These are phyloP conservation scores for Micromesistius poutassou DNA, from an alignment of 2,797 vertebrate species.

Conservation along the genomic window DNA sequence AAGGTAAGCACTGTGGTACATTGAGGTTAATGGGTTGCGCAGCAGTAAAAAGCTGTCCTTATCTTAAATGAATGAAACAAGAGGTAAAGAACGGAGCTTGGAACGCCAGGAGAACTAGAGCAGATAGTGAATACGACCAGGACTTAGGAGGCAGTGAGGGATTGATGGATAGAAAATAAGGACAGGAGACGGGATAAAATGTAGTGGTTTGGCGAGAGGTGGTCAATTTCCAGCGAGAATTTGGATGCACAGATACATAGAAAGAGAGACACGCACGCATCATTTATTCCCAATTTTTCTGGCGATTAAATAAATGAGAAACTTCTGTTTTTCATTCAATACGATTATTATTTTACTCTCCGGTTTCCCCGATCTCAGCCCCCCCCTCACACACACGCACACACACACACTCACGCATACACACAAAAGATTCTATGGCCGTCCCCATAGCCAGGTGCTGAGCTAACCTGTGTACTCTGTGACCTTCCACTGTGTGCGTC, in stretches of 20 bases:
- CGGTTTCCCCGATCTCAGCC: background rate
- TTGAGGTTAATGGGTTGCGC: too few species aligned
- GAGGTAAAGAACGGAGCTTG: background rate
- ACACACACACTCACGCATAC: background rate
- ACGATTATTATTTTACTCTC: background rate
- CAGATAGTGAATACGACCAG: background rate
- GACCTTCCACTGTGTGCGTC: background rate
- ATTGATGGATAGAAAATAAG: background rate
- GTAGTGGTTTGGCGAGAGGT: background rate
- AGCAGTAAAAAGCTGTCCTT: too few species aligned
- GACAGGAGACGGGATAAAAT: background rate
- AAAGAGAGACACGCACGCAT: background rate
- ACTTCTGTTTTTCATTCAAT: background rate
- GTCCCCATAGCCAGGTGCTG: constrained; percentile 18
- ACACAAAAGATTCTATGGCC: background rate
- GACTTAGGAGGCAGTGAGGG: background rate
- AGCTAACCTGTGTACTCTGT: constrained; percentile 22
- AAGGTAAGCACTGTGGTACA: too few species aligned
- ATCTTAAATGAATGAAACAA: too few species aligned
- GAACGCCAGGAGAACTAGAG: background rate
- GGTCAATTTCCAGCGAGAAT: background rate
- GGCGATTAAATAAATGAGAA: background rate
- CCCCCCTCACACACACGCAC: background rate
- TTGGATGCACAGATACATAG: background rate
- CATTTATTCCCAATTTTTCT: background rate